Percentiles rank a stretch among this genome's conserved stretches.
Evolutionary conservation across 64 coral and sea anemone genomes (phyloP).

Genomic region (Astreopora myriophthalma): DNA sequence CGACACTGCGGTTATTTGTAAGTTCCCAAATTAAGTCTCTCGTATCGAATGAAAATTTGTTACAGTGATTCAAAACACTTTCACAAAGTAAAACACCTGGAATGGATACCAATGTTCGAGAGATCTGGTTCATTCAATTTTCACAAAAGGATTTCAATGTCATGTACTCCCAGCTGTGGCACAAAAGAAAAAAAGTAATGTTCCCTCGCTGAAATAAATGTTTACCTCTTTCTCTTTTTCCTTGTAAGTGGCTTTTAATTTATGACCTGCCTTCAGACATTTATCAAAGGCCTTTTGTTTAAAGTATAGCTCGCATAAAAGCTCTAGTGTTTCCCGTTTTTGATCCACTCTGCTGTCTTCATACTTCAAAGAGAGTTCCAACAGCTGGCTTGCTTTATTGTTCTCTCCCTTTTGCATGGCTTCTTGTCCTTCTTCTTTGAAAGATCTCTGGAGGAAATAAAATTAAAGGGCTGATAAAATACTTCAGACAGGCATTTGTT

Average conservation of each 20-base stretch:
- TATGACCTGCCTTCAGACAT: not conserved
- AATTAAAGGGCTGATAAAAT: not conserved
- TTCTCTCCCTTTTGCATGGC: not conserved
- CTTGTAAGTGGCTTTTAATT: not conserved
- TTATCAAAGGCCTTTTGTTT: not conserved
- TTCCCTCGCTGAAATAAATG: not conserved
- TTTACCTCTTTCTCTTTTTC: not conserved
- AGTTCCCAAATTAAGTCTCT: no score
- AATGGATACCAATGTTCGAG: no score
- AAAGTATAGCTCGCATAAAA: slow-evolving; percentile 13
- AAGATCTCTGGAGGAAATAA: not conserved
- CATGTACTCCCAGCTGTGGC: no score
- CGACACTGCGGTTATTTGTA: no score
- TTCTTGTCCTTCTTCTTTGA: not conserved
- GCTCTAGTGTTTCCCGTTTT: not conserved
- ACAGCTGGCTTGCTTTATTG: not conserved
- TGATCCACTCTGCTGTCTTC: not conserved
- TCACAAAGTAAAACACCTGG: no score
- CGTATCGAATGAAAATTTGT: no score
- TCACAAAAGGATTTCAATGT: not conserved
- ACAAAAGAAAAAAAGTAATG: not conserved
- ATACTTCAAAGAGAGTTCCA: not conserved
- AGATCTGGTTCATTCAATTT: no score
- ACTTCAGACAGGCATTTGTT: not conserved
- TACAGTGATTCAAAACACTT: no score